Evolutionary conservation across 2,888 invertebrate species (phyloP).

Genomic region (Chaitophorus viminalis): DNA sequence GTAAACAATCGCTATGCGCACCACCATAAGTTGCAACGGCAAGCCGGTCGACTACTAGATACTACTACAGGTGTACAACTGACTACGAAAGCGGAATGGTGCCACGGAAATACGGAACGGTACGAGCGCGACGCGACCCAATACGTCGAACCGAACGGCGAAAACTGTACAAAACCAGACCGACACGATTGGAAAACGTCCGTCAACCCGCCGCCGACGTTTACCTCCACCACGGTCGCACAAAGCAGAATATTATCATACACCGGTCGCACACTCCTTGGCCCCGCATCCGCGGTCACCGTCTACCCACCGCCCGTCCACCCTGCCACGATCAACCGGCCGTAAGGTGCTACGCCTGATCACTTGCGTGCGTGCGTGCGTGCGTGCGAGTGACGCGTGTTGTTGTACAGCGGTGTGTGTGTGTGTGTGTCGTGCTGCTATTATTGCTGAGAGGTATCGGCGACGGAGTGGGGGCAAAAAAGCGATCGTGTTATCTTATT

Average conservation of each 20-base stretch:
- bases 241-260: background rate
- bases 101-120: too few relatives aligned
- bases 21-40: background rate
- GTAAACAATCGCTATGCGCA: too few relatives aligned
- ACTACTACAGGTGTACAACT: too few relatives aligned
- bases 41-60: background rate
- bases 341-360: background rate
- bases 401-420: too few relatives aligned
- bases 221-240: background rate
- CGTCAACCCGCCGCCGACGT: conserved; percentile 6
- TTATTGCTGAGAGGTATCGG: too few relatives aligned
- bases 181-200: conserved; percentile 12
- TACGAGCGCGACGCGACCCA: background rate
- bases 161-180: conserved; percentile 24
- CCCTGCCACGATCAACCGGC: background rate
- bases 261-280: background rate
- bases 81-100: too few relatives aligned
- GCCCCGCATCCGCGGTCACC: background rate
- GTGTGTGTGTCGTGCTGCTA: too few relatives aligned
- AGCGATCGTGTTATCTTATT: background rate
- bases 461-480: too few relatives aligned
- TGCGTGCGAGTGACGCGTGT: too few relatives aligned
- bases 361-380: background rate
- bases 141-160: conserved; percentile 10
- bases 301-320: background rate